Evolutionary conservation across 2,113 vertebrate genomes (phyloP).

Genomic region (Pholis gunnellus): DNA sequence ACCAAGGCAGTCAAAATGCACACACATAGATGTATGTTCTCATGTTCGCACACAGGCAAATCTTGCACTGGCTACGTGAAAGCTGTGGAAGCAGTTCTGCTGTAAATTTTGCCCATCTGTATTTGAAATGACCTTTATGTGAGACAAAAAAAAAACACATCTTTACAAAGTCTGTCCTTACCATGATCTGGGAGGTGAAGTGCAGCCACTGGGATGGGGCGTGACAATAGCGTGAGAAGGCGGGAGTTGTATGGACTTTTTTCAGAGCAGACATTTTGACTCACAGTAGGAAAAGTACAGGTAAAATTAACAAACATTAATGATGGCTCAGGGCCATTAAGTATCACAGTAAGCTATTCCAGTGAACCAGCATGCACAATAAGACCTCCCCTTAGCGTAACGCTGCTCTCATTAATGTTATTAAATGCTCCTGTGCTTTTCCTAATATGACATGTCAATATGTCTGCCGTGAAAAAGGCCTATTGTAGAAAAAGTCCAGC

Average conservation of each 20-base stretch:
- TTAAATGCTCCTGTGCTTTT: background rate
- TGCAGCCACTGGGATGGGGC: slow-evolving; percentile 48
- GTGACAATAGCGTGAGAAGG: slow-evolving; percentile 55
- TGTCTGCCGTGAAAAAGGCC: background rate
- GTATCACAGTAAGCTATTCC: background rate
- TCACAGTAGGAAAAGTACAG: background rate
- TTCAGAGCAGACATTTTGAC: background rate
- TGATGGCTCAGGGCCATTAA: background rate
- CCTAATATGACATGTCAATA: background rate
- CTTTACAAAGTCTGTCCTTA: background rate
- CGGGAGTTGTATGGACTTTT: background rate
- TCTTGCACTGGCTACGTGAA: background rate
- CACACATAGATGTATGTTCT: slow-evolving; percentile 33
- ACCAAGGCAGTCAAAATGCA: slow-evolving; percentile 25
- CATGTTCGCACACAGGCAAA: slow-evolving; percentile 29
- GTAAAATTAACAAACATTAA: background rate
- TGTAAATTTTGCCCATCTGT: slow-evolving; percentile 7
- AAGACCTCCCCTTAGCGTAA: background rate
- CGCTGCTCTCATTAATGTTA: background rate
- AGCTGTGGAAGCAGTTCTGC: slow-evolving; percentile 1
- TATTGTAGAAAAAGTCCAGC: slow-evolving; percentile 18
- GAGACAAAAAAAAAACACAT: background rate
- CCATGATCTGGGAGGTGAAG: slow-evolving; percentile 34
- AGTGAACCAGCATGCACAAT: background rate
- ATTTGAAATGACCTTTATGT: background rate